A percentile compares a stretch with the other conserved stretches of the same genome.
Evolutionary conservation across 1,140 invertebrate genomes (phyloP).

Genomic region (Lordiphosa stackelbergi): DNA sequence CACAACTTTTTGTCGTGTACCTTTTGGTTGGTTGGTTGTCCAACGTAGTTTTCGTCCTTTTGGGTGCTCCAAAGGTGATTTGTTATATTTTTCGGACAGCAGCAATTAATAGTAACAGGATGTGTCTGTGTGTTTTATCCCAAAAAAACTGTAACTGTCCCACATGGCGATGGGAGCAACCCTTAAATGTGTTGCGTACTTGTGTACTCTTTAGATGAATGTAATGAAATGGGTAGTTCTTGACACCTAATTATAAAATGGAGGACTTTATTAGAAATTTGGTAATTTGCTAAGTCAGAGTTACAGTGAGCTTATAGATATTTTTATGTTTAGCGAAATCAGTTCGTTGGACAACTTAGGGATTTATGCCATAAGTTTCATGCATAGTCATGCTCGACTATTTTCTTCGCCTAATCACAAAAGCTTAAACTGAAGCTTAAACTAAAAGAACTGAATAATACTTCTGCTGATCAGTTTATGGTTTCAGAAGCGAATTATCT

Average conservation of each 20-base stretch:
- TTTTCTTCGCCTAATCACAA: too few relatives aligned
- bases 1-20: slow-evolving; percentile 70
- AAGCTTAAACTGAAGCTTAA: too few relatives aligned
- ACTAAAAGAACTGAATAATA: too few relatives aligned
- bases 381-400: too few relatives aligned
- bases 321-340: too few relatives aligned
- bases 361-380: too few relatives aligned
- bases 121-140: slow-evolving; percentile 55
- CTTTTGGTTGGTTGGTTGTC: slow-evolving; percentile 18
- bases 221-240: neutral
- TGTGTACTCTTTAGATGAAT: neutral
- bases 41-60: slow-evolving; percentile 53
- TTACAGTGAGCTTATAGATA: too few relatives aligned
- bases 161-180: slow-evolving; percentile 16
- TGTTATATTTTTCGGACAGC: slow-evolving; percentile 76
- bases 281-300: too few relatives aligned
- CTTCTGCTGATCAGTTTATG: too few relatives aligned
- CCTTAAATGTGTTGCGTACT: neutral
- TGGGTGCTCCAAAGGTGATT: slow-evolving; percentile 63
- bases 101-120: slow-evolving; percentile 76
- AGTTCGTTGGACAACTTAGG: too few relatives aligned
- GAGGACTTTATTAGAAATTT: neutral
- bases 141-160: slow-evolving; percentile 42
- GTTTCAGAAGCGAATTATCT: too few relatives aligned
- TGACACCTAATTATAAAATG: neutral